These are phyloP conservation scores for Platerodrilus igneus DNA, from an alignment of 2,888 invertebrate species.

Conservation along the genomic window DNA sequence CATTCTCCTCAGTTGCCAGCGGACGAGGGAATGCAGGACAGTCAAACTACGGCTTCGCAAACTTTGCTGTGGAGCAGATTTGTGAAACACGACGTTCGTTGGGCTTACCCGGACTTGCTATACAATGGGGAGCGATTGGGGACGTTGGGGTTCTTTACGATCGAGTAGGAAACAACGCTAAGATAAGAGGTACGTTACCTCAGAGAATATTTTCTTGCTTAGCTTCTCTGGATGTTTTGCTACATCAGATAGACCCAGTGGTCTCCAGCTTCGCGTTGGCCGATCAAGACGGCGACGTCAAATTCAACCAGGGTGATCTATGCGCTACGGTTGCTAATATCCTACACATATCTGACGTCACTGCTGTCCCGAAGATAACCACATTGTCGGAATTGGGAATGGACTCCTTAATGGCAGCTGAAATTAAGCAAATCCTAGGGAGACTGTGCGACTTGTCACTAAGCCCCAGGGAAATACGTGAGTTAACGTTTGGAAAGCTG, in stretches of 20 bases:
- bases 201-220: too few species aligned
- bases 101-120: slow-evolving; percentile 80
- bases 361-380: too few species aligned
- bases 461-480: slow-evolving; percentile 86
- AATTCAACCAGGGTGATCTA: too few species aligned
- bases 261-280: too few species aligned
- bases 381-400: slow-evolving; percentile 94
- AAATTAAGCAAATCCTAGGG: slow-evolving; percentile 94
- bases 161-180: too few species aligned
- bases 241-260: too few species aligned
- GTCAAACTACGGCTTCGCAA: slow-evolving; percentile 93
- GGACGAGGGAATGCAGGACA: slow-evolving; percentile 96
- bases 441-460: slow-evolving; percentile 86
- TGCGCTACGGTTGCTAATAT: too few species aligned
- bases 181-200: too few species aligned
- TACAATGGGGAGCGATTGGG: slow-evolving; percentile 99
- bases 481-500: slow-evolving; percentile 72
- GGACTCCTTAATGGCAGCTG: slow-evolving; percentile 98
- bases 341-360: too few species aligned
- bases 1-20: slow-evolving; percentile 93
- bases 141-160: too few species aligned
- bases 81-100: slow-evolving; percentile 78
- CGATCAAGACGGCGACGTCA: too few species aligned
- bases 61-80: slow-evolving; percentile 95
- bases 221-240: too few species aligned